Evolutionary conservation across 35 echinoderm and acorn worm species (phyloP), one percentile per base, ranked within the genome.

Genomic region (Nesometra sesokonis): DNA sequence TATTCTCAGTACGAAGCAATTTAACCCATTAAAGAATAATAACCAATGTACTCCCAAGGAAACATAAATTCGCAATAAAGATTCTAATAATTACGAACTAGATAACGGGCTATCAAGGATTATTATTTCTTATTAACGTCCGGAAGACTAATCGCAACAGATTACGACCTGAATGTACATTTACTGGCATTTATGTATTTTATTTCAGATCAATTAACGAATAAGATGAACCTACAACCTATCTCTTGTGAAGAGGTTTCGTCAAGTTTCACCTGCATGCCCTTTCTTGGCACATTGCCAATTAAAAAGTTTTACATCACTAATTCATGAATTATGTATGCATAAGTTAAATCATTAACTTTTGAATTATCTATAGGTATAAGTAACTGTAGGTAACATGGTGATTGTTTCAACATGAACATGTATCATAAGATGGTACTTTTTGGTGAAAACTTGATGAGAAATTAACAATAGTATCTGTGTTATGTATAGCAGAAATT

Each of bases 141-240:
- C 52, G 52, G 52, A 67, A 1, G 21, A 67, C 11, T 19, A 67
- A 67, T 27, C 7, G 21, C 23, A 67, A 17, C 23, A 17, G 8
- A 7, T 67, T 67, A 67, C 23, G 52, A 67, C 11, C 23, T 67
- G 2, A 67, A 67, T 67, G 23, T 67, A 67, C 23, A 67, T 67
- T 67, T 67, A 27, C 52, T 67, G 52, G 52, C 52, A 67, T 67
- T 67, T 67, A 67, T 67, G 52, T 67, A 67, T 67, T 67, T 67
- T 67, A 67, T 67, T 67, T 67, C 52, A 67, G 52, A 67, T 67
- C 52, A 67, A 67, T 67, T 67, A 67, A 67, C 52, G 52, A 67
- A 67, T 67, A 67, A 19, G 52, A 67, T 67, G 52, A 67, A 27
- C 52, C 21, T 13, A 67, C 11, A 67, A 67, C 7, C 52, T 67